phyloP scores from a whole-genome alignment of 2,888 invertebrate species.

The Andrena haemorrhoa region DNA sequence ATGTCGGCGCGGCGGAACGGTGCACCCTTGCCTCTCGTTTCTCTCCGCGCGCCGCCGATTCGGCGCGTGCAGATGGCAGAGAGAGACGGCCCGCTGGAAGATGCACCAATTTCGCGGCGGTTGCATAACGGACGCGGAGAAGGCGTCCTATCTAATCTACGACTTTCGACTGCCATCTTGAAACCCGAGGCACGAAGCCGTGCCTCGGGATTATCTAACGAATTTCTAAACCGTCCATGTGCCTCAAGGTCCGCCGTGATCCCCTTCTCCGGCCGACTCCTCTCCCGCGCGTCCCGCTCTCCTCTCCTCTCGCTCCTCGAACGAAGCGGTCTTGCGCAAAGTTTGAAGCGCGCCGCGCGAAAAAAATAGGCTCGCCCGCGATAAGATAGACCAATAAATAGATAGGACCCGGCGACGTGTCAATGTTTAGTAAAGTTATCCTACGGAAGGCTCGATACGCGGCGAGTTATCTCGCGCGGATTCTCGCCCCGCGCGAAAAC shows the following conservation, averaged over 20 bases:
- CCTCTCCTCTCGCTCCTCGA: constrained; percentile 14
- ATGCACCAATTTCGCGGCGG: constrained; percentile 70
- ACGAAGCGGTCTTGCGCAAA: constrained; percentile 55
- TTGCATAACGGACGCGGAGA: constrained; percentile 57
- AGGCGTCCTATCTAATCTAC: constrained; percentile 81
- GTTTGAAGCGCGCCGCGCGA: constrained; percentile 67
- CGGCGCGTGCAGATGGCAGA: background rate
- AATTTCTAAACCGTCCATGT: constrained; percentile 70
- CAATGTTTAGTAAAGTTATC: constrained; percentile 17
- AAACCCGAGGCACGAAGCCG: constrained; percentile 69
- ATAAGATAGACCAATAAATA: constrained; percentile 71
- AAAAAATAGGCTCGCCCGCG: constrained; percentile 59
- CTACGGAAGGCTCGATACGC: constrained; percentile 18
- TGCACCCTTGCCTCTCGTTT: constrained; percentile 16
- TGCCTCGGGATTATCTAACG: constrained; percentile 71
- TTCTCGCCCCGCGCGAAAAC: constrained; percentile 6
- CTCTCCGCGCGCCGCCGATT: background rate
- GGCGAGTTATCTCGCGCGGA: constrained; percentile 47
- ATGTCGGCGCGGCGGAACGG: constrained; percentile 39
- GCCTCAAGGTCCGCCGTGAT: constrained; percentile 60
- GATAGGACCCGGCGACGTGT: constrained; percentile 45
- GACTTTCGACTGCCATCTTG: constrained; percentile 83
- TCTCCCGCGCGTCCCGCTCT: constrained; percentile 8
- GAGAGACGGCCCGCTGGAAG: background rate
- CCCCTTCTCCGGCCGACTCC: constrained; percentile 32